Conservation (phyloP, 2,888 invertebrate genomes). For the Drosophila putrida region DNA sequence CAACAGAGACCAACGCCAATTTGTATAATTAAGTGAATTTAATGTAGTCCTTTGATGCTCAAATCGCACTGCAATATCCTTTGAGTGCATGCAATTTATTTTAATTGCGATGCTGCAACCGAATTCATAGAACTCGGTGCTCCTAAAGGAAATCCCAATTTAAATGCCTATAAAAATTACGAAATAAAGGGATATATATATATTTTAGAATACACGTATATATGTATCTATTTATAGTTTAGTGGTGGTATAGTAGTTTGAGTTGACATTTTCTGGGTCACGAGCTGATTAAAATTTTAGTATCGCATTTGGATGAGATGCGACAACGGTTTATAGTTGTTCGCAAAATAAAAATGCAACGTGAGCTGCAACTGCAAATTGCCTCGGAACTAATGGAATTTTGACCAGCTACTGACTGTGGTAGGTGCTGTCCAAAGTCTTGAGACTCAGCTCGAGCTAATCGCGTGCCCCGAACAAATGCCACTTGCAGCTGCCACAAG, state of each 20-base stretch:
- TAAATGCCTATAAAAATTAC: constrained; percentile 39
- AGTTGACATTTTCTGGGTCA: constrained; percentile 41
- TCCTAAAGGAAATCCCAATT: constrained; percentile 32
- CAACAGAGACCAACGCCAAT: constrained; percentile 16
- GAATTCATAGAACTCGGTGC: constrained; percentile 38
- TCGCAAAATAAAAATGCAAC: constrained; percentile 17
- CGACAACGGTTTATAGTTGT: constrained; percentile 38
- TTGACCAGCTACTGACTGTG: constrained; percentile 4
- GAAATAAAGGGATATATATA: constrained; percentile 15
- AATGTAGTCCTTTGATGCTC: constrained; percentile 36
- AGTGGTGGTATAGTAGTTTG: constrained; percentile 2
- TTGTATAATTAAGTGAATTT: constrained; percentile 51
- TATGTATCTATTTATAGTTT: constrained; percentile 3
- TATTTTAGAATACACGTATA: background rate
- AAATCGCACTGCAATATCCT: constrained; percentile 35
- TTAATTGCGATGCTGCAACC: constrained; percentile 63
- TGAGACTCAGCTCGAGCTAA: constrained; percentile 41
- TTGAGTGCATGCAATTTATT: constrained; percentile 68
- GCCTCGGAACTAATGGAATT: constrained; percentile 35
- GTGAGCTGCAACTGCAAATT: constrained; percentile 20
- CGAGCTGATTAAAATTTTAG: constrained; percentile 55
- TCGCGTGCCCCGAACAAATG: constrained; percentile 56
- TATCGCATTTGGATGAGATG: constrained; percentile 25
- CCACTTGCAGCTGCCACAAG: constrained; percentile 65
- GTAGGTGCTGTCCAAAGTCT: constrained; percentile 2